Evolutionary conservation across 1,140 invertebrate species (phyloP), one percentile per base, ranked within the genome.

Genomic region (Neodiprion lecontei): DNA sequence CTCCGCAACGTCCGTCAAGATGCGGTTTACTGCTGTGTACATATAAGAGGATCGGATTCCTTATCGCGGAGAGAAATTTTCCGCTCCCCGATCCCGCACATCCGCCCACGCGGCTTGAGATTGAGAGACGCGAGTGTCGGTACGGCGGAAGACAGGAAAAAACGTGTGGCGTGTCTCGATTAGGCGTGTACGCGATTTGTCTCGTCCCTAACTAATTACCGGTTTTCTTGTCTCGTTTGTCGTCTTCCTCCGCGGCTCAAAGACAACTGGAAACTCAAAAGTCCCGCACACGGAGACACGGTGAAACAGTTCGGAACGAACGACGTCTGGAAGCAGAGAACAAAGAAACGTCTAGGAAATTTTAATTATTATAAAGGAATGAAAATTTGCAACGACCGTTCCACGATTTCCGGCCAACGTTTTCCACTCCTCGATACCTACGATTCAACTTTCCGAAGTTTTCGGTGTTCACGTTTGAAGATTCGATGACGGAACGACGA

Each of bases 181-280:
- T 81, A 81, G 82, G 80, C 83, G 84, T 86, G 85, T 86, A 86
- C 75, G 82, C 84, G 85, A 86, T 86, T 86, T 86, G 85, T 86
- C 84, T 86, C 84, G 80, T 85, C 79, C 81, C 78, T 77, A 81
- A 83, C 85, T 86, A 86, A 86, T 86, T 86, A 86, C 84, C 48
- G 72, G 74, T 67, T 72, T 48, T 66, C 70, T 75, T 47, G n/a
- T 12, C 21, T 23, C 48, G 9, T 50, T n/a, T 75, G 48, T 69
- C 40, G 53, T 17, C 53, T 61, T 61, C 53, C 53, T 40, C 11
- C 8, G 53, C 53, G 4, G 2, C 28, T 40, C 28, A 40, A 40
- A 40, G 28, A 5, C 28, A 40, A 40, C 5, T 40, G 2, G 28
- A 40, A 40, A 40, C 28, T 40, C 5, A 5, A 40, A 40, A 40